These are phyloP conservation scores for Eumeta japonica DNA, from an alignment of 1,140 invertebrate species.

Conservation along the genomic window DNA sequence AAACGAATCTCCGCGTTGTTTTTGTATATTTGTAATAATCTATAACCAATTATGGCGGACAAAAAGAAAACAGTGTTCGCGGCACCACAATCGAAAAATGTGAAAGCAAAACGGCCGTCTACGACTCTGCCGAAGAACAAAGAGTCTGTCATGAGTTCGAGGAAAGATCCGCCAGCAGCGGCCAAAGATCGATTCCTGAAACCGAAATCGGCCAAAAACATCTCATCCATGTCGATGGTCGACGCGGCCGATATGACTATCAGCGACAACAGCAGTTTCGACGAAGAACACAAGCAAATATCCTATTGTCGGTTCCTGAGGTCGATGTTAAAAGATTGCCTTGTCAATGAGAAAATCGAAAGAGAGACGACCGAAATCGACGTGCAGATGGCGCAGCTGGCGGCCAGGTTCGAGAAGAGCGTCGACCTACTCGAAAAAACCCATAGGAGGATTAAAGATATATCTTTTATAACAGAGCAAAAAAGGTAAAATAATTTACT, in stretches of 20 bases:
- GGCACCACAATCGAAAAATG: slow-evolving; percentile 12
- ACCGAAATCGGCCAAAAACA: slow-evolving; percentile 14
- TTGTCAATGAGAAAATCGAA: slow-evolving; percentile 39
- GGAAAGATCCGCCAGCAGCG: slow-evolving; percentile 8
- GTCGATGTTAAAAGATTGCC: slow-evolving; percentile 32
- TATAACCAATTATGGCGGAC: slow-evolving; percentile 23
- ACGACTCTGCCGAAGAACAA: slow-evolving; percentile 12
- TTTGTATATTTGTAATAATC: too few species aligned
- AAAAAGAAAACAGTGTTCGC: slow-evolving; percentile 26
- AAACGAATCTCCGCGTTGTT: too few species aligned
- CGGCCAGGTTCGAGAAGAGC: slow-evolving; percentile 36
- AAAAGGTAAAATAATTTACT: slow-evolving; percentile 34
- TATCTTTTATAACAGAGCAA: slow-evolving; percentile 45
- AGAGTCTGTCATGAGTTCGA: slow-evolving; percentile 8
- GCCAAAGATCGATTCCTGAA: slow-evolving; percentile 13
- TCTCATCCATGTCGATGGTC: slow-evolving; percentile 18
- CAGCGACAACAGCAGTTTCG: slow-evolving; percentile 23
- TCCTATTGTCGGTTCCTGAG: slow-evolving; percentile 35
- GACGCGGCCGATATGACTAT: slow-evolving; percentile 20
- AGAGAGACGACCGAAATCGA: slow-evolving; percentile 39
- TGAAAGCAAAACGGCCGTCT: slow-evolving; percentile 18
- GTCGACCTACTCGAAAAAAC: slow-evolving; percentile 39
- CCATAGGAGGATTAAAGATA: slow-evolving; percentile 35
- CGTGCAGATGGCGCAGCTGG: slow-evolving; percentile 35
- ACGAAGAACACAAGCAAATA: slow-evolving; percentile 23